Conservation (phyloP, 2,113 vertebrate species). For the Rhea americana region DNA sequence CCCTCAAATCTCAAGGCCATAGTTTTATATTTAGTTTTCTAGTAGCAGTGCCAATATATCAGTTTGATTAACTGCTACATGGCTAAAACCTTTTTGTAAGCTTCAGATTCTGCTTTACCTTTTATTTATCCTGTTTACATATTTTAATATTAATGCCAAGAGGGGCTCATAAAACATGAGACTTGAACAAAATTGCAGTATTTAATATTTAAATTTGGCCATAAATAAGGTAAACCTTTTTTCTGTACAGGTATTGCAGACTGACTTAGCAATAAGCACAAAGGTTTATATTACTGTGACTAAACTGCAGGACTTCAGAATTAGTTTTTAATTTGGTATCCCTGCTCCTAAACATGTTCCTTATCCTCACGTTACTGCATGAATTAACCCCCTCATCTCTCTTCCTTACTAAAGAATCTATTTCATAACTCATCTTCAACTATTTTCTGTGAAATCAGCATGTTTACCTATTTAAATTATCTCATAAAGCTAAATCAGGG, state of each 20-base stretch:
- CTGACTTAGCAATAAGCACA: slow-evolving; percentile 37
- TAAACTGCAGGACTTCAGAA: slow-evolving; percentile 36
- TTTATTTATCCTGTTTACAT: slow-evolving; percentile 18
- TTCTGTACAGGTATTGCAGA: background rate
- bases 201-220: slow-evolving; percentile 51
- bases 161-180: slow-evolving; percentile 33
- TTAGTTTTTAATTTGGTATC: slow-evolving; percentile 48
- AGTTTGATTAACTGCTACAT: slow-evolving; percentile 11
- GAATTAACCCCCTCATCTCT: background rate
- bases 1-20: background rate
- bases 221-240: slow-evolving; percentile 36
- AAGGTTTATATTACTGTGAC: slow-evolving; percentile 16
- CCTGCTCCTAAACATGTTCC: background rate
- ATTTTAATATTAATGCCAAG: slow-evolving; percentile 57
- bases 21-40: background rate
- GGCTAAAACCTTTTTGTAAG: slow-evolving; percentile 35
- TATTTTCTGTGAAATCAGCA: background rate
- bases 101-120: slow-evolving; percentile 30
- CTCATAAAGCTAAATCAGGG: background rate
- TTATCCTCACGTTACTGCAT: slow-evolving; percentile 14
- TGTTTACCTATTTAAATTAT: background rate
- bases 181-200: background rate
- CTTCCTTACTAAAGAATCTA: background rate
- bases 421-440: slow-evolving; percentile 8
- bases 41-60: background rate